Percentiles rank a stretch among this genome's conserved stretches.
phyloP scores from a whole-genome alignment of 2,797 vertebrate species.

The Nothura maculosa region DNA sequence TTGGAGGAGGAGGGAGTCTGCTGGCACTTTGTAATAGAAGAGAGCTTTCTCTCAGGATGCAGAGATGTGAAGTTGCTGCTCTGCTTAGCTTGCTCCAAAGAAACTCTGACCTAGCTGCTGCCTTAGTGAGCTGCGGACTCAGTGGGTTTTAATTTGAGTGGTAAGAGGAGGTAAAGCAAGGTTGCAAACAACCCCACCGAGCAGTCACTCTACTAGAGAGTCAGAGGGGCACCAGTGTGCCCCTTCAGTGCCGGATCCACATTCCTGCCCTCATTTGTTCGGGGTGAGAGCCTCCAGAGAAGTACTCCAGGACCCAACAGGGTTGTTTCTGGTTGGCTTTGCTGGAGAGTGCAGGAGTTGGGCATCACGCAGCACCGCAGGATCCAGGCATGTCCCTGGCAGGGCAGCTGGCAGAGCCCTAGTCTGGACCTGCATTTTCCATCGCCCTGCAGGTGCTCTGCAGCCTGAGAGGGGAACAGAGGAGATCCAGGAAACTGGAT shows the following conservation, averaged over 20 bases:
- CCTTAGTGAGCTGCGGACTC: background rate
- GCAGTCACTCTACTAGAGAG: background rate
- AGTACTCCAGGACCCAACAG: rapidly evolving
- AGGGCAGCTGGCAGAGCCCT: background rate
- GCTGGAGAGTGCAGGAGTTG: background rate
- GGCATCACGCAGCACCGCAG: background rate
- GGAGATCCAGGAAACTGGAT: constrained; percentile 38
- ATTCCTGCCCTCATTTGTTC: background rate
- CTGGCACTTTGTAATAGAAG: background rate
- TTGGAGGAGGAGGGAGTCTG: background rate
- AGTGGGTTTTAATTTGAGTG: background rate
- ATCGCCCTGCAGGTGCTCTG: background rate
- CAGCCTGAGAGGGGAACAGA: background rate
- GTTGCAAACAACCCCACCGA: background rate
- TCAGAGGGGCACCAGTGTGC: background rate
- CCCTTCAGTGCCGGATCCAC: background rate
- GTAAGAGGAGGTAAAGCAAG: background rate
- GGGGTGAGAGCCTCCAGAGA: background rate
- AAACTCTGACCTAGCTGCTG: background rate
- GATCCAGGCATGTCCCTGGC: background rate
- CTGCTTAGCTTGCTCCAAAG: background rate
- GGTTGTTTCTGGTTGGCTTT: background rate
- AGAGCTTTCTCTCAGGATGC: background rate
- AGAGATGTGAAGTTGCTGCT: background rate
- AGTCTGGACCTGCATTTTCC: background rate